Conservation (phyloP, 2,113 vertebrate species). For the Holacanthus passer region DNA sequence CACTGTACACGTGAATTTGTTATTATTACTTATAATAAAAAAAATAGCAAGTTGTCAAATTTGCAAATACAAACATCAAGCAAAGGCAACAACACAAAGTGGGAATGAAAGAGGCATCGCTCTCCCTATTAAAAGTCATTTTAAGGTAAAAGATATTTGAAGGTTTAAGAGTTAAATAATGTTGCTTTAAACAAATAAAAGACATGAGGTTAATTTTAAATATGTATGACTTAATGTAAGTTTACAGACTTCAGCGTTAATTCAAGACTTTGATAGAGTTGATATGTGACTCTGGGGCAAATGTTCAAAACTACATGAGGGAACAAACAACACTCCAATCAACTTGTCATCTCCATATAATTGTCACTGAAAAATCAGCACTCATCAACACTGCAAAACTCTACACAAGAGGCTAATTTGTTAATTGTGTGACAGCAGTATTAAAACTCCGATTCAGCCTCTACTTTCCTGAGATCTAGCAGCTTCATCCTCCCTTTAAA, state of each 20-base stretch:
- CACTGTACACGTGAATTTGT: too few relatives aligned
- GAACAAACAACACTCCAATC: constrained; percentile 56
- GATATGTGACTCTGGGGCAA: background rate
- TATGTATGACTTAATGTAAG: background rate
- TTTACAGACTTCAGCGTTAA: background rate
- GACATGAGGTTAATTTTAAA: background rate
- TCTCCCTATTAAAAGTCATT: too few relatives aligned
- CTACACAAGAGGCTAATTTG: constrained; percentile 36
- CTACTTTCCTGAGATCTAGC: background rate
- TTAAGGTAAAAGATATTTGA: too few relatives aligned
- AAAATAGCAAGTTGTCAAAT: too few relatives aligned
- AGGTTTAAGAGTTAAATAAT: too few relatives aligned
- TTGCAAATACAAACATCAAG: too few relatives aligned
- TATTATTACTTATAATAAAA: too few relatives aligned
- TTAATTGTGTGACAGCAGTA: constrained; percentile 21
- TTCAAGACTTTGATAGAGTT: constrained; percentile 2
- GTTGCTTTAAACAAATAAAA: background rate
- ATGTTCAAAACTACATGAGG: constrained; percentile 24
- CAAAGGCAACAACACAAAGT: too few relatives aligned
- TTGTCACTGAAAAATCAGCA: constrained; percentile 62
- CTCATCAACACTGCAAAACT: constrained; percentile 34
- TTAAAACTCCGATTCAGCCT: constrained; percentile 14
- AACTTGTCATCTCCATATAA: constrained; percentile 48
- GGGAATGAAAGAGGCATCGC: too few relatives aligned
- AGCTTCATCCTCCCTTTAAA: background rate